phyloP scores from a whole-genome alignment of 2,113 vertebrate species.

The Gobiocypris rarus region DNA sequence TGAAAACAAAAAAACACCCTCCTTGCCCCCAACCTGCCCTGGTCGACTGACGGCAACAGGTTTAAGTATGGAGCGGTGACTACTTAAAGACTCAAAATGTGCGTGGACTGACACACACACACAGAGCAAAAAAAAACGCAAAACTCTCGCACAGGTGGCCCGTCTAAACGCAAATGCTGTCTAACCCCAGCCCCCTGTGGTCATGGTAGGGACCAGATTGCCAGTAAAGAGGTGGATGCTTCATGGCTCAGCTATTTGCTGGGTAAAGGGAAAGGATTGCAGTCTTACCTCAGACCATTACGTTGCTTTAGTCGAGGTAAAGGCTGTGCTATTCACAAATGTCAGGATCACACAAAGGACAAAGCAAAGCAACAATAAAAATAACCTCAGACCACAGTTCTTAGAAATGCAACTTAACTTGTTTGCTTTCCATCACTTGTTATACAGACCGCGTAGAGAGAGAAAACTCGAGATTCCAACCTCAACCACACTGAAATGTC shows the following conservation, averaged over 20 bases:
- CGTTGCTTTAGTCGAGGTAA: constrained; percentile 43
- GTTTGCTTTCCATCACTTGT: constrained; percentile 49
- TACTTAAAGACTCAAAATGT: constrained; percentile 60
- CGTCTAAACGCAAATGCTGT: constrained; percentile 74
- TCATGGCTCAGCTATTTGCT: constrained; percentile 82
- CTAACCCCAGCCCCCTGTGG: constrained; percentile 77
- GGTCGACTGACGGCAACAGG: constrained; percentile 84
- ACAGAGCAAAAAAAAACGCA: constrained; percentile 43
- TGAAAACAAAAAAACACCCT: constrained; percentile 65
- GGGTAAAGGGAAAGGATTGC: constrained; percentile 78
- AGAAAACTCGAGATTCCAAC: constrained; percentile 40
- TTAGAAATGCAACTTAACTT: constrained; percentile 51
- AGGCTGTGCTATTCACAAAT: constrained; percentile 29
- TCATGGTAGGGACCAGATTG: constrained; percentile 69
- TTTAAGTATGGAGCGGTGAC: constrained; percentile 71
- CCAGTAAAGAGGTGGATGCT: constrained; percentile 80
- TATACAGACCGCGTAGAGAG: constrained; percentile 13
- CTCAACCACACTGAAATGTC: constrained; percentile 53
- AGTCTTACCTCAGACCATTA: constrained; percentile 74
- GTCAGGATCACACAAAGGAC: constrained; percentile 34
- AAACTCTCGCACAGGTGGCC: constrained; percentile 76
- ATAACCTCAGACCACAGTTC: constrained; percentile 48
- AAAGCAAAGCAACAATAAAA: constrained; percentile 37
- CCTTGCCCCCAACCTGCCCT: constrained; percentile 60
- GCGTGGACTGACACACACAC: constrained; percentile 23